Evolutionary conservation across 2,113 vertebrate genomes (phyloP), one percentile per base, ranked within the genome.

Genomic region (Carlito syrichta): DNA sequence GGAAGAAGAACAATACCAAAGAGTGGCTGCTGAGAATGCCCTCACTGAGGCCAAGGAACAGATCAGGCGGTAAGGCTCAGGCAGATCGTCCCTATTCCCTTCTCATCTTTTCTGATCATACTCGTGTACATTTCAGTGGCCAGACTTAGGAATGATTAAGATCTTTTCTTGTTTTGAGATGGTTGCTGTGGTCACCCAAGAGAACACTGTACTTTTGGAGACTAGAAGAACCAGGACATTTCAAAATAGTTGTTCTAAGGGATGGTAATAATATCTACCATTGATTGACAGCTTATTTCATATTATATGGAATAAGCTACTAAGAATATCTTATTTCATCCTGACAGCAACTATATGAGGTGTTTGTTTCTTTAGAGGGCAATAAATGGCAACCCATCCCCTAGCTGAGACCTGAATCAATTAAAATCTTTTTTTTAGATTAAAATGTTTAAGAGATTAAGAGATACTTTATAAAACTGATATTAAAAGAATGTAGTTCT

Each of bases 1-100:
- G 52, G 98, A 99, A 86, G 99, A 98, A 62, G 99, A 99, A 22
- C 98, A 98, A 77, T 99, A 99, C 66, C 98, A 86, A 88, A 98
- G 99, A 71, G 19, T 97, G 25, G 98, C 97, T n/a, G 97, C 97
- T 3, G 98, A 99, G 95, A 98, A 97, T 32, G 98, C 98, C 0
- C 98, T 98, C 3, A 94, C 96, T 4, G 94, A 74, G 0, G 98
- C 98, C 0, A 98, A 98, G 97, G 98, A 99, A 30, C 98, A 98
- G 79, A 97, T 98, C 77, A 97, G 97, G 78, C 93, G 98, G 99
- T 99, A 92, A 96, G 94, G 40, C 81, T 19, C 40, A 23, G 30
- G 50, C 32, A 40, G 17, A 50, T 2, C 3, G 38, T 38, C 22
- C 69, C 10, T 89, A 17, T 71, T 76, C 40, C 13, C n/a, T 62